Percentiles rank a stretch among this genome's conserved stretches.
Conservation (phyloP, 2,113 vertebrate species). For the Tiliqua scincoides region DNA sequence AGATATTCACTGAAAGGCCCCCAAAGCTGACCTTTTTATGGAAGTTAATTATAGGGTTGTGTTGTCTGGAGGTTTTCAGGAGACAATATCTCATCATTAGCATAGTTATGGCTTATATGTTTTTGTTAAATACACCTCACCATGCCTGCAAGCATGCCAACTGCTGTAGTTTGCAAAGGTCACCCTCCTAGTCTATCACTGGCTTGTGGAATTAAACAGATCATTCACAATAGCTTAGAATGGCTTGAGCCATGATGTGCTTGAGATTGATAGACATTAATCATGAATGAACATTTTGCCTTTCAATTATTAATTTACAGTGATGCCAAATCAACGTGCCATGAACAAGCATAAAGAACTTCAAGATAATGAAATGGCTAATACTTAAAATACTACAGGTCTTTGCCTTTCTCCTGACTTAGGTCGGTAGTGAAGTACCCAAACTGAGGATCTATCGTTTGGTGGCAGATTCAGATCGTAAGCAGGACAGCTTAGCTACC, state of each 20-base stretch:
- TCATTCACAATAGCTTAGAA: conserved; percentile 8
- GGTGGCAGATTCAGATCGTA: neutral
- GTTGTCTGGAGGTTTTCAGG: conserved; percentile 33
- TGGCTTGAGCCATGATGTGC: conserved; percentile 5
- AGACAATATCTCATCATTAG: conserved; percentile 9
- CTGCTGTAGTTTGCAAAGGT: conserved; percentile 44
- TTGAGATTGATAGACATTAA: conserved; percentile 33
- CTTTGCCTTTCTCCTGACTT: conserved; percentile 13
- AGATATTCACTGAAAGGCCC: conserved; percentile 28
- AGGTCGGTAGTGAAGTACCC: neutral
- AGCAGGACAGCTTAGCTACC: neutral
- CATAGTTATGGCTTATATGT: conserved; percentile 59
- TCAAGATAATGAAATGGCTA: conserved; percentile 3
- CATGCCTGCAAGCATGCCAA: conserved; percentile 35
- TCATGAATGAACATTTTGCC: neutral
- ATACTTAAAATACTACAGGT: neutral
- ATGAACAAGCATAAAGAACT: conserved; percentile 10
- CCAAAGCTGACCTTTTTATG: conserved; percentile 40
- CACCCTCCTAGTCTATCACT: conserved; percentile 45
- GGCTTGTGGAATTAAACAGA: conserved; percentile 49
- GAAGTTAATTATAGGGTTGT: conserved; percentile 1
- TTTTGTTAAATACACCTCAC: conserved; percentile 60
- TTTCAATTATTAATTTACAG: conserved; percentile 35
- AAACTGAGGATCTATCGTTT: neutral
- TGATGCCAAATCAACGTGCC: neutral